Percentiles rank a stretch among this genome's conserved stretches.
Conservation (phyloP, 2,797 vertebrate genomes). For the Galaxias olidus region DNA sequence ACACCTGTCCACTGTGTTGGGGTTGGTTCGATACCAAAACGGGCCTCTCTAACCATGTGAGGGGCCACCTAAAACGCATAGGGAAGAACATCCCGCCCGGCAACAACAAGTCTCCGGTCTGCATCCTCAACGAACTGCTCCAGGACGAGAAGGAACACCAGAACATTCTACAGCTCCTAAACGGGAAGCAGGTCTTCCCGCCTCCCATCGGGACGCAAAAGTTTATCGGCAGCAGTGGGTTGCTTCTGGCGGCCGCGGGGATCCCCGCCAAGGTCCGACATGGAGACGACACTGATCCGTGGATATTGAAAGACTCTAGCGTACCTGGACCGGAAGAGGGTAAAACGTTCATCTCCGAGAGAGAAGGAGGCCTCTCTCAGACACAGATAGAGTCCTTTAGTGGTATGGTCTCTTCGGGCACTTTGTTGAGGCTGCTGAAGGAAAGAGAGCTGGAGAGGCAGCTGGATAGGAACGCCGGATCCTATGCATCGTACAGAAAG, state of each 20-base stretch:
- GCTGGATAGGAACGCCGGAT: constrained; percentile 72
- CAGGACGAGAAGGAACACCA: constrained; percentile 84
- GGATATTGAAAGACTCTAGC: constrained; percentile 14
- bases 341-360: constrained; percentile 58
- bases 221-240: constrained; percentile 78
- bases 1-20: constrained; percentile 88
- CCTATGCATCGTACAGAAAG: constrained; percentile 80
- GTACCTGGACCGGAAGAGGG: constrained; percentile 61
- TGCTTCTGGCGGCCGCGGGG: constrained; percentile 78
- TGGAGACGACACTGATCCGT: constrained; percentile 75
- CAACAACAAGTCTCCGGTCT: constrained; percentile 87
- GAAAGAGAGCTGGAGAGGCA: constrained; percentile 81
- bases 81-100: constrained; percentile 82
- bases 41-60: constrained; percentile 92
- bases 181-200: constrained; percentile 78
- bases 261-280: constrained; percentile 84
- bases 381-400: constrained; percentile 60
- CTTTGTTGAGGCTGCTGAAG: constrained; percentile 88
- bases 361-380: constrained; percentile 49
- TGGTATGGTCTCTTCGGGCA: constrained; percentile 69
- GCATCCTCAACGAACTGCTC: constrained; percentile 88
- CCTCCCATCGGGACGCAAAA: constrained; percentile 82
- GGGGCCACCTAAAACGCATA: constrained; percentile 91
- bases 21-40: constrained; percentile 94
- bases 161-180: constrained; percentile 83